These are phyloP conservation scores for Melieria omissa DNA, from an alignment of 2,888 invertebrate genomes.

Conservation along the genomic window DNA sequence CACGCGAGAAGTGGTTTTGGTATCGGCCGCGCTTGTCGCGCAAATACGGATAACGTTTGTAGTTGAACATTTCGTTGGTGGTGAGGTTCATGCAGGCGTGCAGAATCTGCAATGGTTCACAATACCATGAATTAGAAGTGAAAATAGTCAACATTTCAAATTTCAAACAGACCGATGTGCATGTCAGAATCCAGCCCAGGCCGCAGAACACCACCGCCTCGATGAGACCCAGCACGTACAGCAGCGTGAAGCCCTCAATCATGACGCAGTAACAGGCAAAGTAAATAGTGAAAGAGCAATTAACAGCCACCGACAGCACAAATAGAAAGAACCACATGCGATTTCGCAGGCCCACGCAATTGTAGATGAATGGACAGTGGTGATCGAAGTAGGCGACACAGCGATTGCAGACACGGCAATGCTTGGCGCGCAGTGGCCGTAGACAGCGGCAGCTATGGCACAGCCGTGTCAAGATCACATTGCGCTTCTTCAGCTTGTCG, in stretches of 20 bases:
- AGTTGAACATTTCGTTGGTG: conserved; percentile 95
- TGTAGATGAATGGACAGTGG: conserved; percentile 95
- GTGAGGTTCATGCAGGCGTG: conserved; percentile 94
- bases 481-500: conserved; percentile 91
- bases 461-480: conserved; percentile 81
- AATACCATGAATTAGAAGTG: neutral
- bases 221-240: conserved; percentile 85
- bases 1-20: conserved; percentile 92
- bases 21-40: conserved; percentile 89
- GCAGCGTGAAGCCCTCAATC: conserved; percentile 83
- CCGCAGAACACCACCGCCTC: conserved; percentile 88
- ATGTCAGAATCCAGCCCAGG: conserved; percentile 87
- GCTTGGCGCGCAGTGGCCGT: conserved; percentile 88
- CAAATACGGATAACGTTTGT: conserved; percentile 89
- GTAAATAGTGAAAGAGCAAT: conserved; percentile 88
- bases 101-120: conserved; percentile 72
- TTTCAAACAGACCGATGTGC: conserved; percentile 79
- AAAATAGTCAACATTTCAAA: no score
- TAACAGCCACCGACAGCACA: conserved; percentile 87
- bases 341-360: conserved; percentile 91
- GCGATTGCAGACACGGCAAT: conserved; percentile 91
- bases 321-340: conserved; percentile 94
- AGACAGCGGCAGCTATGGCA: conserved; percentile 93
- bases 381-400: conserved; percentile 93
- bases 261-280: conserved; percentile 88